These are phyloP conservation scores for Cyprinus carpio DNA, from an alignment of 2,113 vertebrate genomes.

Conservation along the genomic window DNA sequence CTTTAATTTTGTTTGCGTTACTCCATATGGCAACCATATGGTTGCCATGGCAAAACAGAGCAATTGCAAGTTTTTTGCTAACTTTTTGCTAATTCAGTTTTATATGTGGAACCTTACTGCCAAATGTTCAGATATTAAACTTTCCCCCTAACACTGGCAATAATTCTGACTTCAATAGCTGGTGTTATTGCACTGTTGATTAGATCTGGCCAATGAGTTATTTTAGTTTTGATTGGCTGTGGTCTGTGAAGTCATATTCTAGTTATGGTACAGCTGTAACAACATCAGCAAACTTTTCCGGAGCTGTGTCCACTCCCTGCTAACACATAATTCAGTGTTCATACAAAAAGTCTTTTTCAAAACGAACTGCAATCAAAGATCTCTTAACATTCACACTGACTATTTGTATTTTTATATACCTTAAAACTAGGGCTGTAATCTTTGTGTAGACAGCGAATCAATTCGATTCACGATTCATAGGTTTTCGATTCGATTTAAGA, in stretches of 20 bases:
- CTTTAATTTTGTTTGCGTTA: constrained; percentile 43
- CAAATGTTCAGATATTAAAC: constrained; percentile 54
- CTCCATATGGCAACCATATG: constrained; percentile 47
- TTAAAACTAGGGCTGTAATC: too few species aligned
- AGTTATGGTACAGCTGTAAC: constrained; percentile 61
- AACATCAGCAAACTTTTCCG: constrained; percentile 57
- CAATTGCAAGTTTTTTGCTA: constrained; percentile 54
- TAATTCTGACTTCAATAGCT: constrained; percentile 54
- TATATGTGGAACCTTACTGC: constrained; percentile 15
- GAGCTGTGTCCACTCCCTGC: constrained; percentile 46
- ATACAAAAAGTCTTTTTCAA: constrained; percentile 12
- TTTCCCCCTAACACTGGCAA: constrained; percentile 30
- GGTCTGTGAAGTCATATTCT: constrained; percentile 63
- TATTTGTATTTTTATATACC: background rate
- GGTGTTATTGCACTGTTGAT: constrained; percentile 57
- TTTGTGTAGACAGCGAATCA: too few species aligned
- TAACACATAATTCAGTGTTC: constrained; percentile 27
- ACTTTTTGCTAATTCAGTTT: constrained; percentile 39
- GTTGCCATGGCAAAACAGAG: constrained; percentile 38
- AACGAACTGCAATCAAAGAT: background rate
- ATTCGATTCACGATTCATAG: too few species aligned
- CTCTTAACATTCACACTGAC: background rate
- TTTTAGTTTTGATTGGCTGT: constrained; percentile 65
- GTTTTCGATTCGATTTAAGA: too few species aligned
- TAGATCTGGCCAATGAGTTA: constrained; percentile 52